Evolutionary conservation across 2,888 invertebrate species (phyloP).

Genomic region (Invenusta paracnida): DNA sequence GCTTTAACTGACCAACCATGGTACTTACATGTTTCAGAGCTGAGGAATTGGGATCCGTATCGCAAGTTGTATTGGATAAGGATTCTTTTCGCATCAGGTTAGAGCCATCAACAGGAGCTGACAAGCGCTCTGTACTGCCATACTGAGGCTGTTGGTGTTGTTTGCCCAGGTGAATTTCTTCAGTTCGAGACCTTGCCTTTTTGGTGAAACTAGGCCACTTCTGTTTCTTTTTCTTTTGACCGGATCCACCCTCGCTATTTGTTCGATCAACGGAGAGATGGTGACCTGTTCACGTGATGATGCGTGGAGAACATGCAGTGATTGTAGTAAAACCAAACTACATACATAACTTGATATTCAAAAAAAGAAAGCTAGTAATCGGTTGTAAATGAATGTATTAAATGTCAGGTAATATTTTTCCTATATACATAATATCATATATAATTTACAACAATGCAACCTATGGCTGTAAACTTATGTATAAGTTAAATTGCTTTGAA

Average conservation of each 20-base stretch:
- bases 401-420: no score
- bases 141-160: neutral
- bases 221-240: neutral
- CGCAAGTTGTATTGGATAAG: neutral
- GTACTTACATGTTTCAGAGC: neutral
- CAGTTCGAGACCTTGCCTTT: neutral
- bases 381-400: no score
- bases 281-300: neutral
- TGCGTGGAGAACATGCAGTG: neutral
- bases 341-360: no score
- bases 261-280: constrained; percentile 5
- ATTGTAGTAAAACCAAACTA: neutral
- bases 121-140: neutral
- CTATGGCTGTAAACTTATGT: no score
- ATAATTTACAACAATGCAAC: no score
- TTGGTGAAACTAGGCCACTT: constrained; percentile 17
- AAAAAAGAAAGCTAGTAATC: no score
- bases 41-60: neutral
- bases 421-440: no score
- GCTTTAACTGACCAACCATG: no score
- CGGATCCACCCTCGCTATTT: neutral
- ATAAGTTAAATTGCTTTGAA: no score
- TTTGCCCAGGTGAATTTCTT: neutral
- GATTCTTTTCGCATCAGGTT: neutral
- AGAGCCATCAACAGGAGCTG: neutral